phyloP scores from a whole-genome alignment of 2,113 vertebrate species.

The Pitta sordida region DNA sequence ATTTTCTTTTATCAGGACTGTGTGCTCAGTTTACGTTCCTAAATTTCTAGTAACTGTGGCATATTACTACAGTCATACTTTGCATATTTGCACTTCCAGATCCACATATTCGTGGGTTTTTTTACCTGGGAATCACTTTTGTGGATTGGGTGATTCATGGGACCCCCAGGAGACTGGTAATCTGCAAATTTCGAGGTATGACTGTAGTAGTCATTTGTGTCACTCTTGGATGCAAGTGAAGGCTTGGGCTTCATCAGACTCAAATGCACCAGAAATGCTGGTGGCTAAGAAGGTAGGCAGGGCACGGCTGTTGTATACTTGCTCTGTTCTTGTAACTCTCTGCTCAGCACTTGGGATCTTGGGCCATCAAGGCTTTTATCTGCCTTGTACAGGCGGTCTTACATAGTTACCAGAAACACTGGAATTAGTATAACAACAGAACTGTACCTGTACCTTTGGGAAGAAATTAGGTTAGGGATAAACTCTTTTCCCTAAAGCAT shows the following conservation, averaged over 20 bases:
- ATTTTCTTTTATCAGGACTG: not conserved
- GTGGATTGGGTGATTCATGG: too few species aligned
- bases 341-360: not conserved
- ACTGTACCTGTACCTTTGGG: not conserved
- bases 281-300: not conserved
- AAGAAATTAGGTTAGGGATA: not conserved
- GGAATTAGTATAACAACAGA: not conserved
- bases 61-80: too few species aligned
- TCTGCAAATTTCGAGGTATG: too few species aligned
- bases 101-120: too few species aligned
- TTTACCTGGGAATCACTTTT: too few species aligned
- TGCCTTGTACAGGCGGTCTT: not conserved
- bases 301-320: not conserved
- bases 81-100: too few species aligned
- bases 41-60: not conserved
- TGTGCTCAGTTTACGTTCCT: not conserved
- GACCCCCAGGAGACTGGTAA: too few species aligned
- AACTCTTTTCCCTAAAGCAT: not conserved
- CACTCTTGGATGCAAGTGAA: not conserved
- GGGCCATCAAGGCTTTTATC: not conserved
- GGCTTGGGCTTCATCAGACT: not conserved
- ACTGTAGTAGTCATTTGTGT: not conserved
- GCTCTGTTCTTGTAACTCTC: not conserved
- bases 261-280: not conserved
- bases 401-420: not conserved